Percentiles rank a stretch among this genome's conserved stretches.
These are phyloP conservation scores for Heliocidaris tuberculata DNA, from an alignment of 35 echinoderm and acorn worm genomes.

Conservation along the genomic window DNA sequence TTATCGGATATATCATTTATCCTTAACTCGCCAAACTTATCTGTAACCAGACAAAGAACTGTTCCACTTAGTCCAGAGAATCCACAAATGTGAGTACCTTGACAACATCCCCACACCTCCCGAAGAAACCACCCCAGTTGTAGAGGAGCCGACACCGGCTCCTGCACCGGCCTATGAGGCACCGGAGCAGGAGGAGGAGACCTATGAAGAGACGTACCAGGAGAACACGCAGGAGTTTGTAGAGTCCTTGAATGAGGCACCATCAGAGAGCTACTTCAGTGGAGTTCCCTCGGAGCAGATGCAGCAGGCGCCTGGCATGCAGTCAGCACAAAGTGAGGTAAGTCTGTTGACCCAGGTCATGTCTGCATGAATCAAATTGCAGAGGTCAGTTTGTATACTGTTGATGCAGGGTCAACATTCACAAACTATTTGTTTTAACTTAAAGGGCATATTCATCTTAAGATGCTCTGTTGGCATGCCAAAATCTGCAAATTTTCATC, in stretches of 20 bases:
- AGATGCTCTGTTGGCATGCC: no score
- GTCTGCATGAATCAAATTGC: no score
- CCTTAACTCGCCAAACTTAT: not conserved
- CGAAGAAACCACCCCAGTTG: conserved; percentile 34
- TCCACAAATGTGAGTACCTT: conserved; percentile 80
- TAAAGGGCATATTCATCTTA: no score
- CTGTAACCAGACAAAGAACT: conserved; percentile 74
- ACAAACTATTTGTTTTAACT: no score
- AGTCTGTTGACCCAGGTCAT: not conserved
- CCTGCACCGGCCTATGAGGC: not conserved
- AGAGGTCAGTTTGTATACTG: no score
- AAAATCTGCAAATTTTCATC: no score
- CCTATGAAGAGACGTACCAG: conserved; percentile 34
- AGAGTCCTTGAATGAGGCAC: not conserved
- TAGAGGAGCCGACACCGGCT: not conserved
- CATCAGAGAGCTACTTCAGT: conserved; percentile 4
- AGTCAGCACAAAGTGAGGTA: not conserved
- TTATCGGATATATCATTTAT: not conserved
- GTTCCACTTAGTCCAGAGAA: conserved; percentile 56
- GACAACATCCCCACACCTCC: conserved; percentile 73
- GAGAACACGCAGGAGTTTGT: not conserved
- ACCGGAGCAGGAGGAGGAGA: conserved; percentile 11
- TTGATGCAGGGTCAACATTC: no score
- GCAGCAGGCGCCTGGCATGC: conserved; percentile 20
- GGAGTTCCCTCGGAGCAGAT: conserved; percentile 11